These are phyloP conservation scores for Heteronetta atricapilla DNA, from an alignment of 2,113 vertebrate genomes.

Conservation along the genomic window DNA sequence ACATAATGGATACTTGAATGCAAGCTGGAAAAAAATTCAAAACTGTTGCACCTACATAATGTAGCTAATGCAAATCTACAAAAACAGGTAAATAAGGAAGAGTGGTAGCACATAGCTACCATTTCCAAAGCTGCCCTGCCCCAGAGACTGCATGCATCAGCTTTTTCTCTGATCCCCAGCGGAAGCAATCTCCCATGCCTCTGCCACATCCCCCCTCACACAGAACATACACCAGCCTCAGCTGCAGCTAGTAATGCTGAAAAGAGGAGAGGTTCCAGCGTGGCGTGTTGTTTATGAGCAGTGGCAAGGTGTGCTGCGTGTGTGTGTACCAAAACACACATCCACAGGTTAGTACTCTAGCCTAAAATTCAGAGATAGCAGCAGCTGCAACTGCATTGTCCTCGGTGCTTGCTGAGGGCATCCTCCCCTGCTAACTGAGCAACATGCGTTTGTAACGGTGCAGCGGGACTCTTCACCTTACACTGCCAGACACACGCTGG, in stretches of 20 bases:
- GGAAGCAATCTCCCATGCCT: neutral
- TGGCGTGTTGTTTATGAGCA: neutral
- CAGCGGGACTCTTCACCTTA: neutral
- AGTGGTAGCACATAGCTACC: neutral
- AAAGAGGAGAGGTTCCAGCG: neutral
- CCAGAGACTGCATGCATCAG: fast-evolving
- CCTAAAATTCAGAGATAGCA: neutral
- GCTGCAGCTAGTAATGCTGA: fast-evolving
- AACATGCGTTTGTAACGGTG: neutral
- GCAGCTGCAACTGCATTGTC: neutral
- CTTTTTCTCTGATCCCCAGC: neutral
- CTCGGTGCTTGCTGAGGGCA: neutral
- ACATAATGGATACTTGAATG: conserved; percentile 6
- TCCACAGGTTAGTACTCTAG: neutral
- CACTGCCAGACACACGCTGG: neutral
- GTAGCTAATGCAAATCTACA: neutral
- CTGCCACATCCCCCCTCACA: neutral
- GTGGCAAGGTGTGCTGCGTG: neutral
- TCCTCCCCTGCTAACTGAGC: neutral
- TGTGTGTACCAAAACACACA: neutral
- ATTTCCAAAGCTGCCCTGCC: neutral
- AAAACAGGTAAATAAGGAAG: neutral
- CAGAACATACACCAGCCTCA: neutral
- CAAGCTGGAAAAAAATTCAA: neutral
- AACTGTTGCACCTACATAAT: neutral